These are phyloP conservation scores for Phthorimaea operculella DNA, from an alignment of 1,140 invertebrate genomes.

Conservation along the genomic window DNA sequence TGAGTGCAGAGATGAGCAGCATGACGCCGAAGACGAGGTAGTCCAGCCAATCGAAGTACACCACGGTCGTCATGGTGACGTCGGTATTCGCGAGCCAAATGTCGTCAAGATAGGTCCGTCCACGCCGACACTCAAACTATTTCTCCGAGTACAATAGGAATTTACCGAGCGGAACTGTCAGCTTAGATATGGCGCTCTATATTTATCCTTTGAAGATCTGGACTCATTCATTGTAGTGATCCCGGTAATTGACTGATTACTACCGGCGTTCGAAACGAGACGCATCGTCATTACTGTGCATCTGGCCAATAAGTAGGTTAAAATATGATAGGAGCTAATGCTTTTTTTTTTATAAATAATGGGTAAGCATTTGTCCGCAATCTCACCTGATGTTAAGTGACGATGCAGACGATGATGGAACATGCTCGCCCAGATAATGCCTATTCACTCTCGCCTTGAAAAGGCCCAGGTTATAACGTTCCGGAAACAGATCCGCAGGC, in stretches of 20 bases:
- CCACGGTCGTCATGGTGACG: slow-evolving; percentile 30
- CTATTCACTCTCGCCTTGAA: too few relatives aligned
- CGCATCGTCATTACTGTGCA: neutral
- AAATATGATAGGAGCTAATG: too few relatives aligned
- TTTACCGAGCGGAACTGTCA: slow-evolving; percentile 41
- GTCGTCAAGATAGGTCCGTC: slow-evolving; percentile 21
- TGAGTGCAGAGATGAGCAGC: slow-evolving; percentile 75
- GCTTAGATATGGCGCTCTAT: slow-evolving; percentile 35
- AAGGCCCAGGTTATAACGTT: too few relatives aligned
- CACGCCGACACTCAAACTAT: slow-evolving; percentile 30
- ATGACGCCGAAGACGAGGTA: slow-evolving; percentile 76
- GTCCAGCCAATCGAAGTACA: slow-evolving; percentile 69
- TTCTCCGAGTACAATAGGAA: slow-evolving; percentile 37
- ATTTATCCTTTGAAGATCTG: slow-evolving; percentile 56
- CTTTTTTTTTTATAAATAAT: too few relatives aligned
- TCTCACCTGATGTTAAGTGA: too few relatives aligned
- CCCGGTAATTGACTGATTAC: slow-evolving; percentile 56
- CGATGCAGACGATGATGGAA: too few relatives aligned
- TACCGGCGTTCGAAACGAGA: slow-evolving; percentile 31
- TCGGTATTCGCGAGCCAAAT: slow-evolving; percentile 5
- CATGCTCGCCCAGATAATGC: too few relatives aligned
- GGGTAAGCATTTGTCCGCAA: too few relatives aligned
- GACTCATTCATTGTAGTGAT: slow-evolving; percentile 42
- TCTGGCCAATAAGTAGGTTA: too few relatives aligned
- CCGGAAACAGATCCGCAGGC: too few relatives aligned